phyloP scores from a whole-genome alignment of 2,888 invertebrate genomes.

The Asteroscopus sphinx region DNA sequence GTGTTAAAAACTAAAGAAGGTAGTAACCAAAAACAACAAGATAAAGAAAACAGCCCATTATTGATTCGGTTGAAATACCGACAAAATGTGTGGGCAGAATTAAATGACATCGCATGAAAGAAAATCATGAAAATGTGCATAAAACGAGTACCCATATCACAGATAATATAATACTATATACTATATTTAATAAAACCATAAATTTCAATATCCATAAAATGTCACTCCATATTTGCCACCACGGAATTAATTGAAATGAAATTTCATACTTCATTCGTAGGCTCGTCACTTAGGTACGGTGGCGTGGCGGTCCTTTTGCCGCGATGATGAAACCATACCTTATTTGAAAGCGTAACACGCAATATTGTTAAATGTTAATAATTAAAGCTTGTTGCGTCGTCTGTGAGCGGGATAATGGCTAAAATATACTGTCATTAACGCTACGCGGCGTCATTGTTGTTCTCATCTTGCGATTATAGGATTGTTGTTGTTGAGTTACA shows the following conservation, averaged over 20 bases:
- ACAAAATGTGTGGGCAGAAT: too few relatives aligned
- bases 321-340: conserved; percentile 11
- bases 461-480: conserved; percentile 17
- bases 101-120: too few relatives aligned
- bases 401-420: conserved; percentile 47
- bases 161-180: too few relatives aligned
- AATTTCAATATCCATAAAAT: too few relatives aligned
- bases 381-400: conserved; percentile 45
- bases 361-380: conserved; percentile 55
- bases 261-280: neutral
- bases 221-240: neutral
- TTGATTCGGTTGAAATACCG: too few relatives aligned
- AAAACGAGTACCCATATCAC: too few relatives aligned
- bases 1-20: too few relatives aligned
- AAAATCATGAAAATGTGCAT: too few relatives aligned
- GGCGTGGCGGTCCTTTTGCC: conserved; percentile 2
- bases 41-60: too few relatives aligned
- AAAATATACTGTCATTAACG: conserved; percentile 41
- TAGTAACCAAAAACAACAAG: too few relatives aligned
- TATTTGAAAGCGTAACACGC: conserved; percentile 30
- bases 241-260: conserved; percentile 2
- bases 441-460: conserved; percentile 14
- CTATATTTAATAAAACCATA: too few relatives aligned
- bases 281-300: neutral
- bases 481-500: conserved; percentile 1